Conservation (phyloP, 2,797 vertebrate genomes). For the Pteropus rufus region DNA sequence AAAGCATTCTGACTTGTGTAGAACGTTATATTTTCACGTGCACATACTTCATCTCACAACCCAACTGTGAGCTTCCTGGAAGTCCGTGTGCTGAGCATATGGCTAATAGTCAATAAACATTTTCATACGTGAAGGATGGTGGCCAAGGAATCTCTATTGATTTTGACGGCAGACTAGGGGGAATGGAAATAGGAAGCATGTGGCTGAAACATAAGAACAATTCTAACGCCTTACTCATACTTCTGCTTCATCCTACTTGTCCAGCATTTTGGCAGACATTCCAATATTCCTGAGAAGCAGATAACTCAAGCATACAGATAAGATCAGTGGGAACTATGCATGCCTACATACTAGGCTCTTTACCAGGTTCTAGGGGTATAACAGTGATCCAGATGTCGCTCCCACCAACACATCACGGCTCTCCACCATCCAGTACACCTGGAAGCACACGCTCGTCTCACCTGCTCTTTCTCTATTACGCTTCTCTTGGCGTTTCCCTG, state of each 20-base stretch:
- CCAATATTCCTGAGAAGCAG: neutral
- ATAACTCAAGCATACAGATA: neutral
- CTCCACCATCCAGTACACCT: neutral
- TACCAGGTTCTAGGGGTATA: neutral
- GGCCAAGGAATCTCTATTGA: neutral
- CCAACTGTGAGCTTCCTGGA: neutral
- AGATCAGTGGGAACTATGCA: neutral
- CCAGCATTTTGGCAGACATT: neutral
- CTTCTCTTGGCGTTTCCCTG: neutral
- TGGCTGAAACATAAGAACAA: neutral
- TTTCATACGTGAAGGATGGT: neutral
- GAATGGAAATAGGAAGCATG: neutral
- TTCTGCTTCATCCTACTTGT: neutral
- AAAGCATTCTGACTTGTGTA: neutral
- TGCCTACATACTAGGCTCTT: neutral
- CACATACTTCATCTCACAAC: neutral
- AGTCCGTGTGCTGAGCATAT: neutral
- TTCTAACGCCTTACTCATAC: neutral
- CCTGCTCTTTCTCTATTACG: neutral
- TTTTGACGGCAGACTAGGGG: neutral
- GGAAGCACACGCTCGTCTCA: neutral
- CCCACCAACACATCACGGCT: neutral
- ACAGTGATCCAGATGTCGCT: neutral
- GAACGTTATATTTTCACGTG: neutral
- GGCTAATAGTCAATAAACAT: neutral